Percentiles rank a stretch among this genome's conserved stretches.
Evolutionary conservation across 2,888 invertebrate species (phyloP).

Genomic region (Cynaeus angustus): DNA sequence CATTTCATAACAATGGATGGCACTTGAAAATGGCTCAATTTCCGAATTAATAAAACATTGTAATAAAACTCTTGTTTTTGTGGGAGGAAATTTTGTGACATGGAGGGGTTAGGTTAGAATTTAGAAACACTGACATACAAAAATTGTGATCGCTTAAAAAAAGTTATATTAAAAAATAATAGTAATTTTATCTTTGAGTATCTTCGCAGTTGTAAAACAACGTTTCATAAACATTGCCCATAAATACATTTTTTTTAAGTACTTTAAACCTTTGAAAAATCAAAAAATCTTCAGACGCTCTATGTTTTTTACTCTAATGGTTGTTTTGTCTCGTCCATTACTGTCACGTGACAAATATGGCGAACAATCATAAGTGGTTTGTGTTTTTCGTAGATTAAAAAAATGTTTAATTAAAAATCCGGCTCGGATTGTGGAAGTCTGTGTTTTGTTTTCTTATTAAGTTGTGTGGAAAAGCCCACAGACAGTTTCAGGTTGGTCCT

Average conservation of each 20-base stretch:
- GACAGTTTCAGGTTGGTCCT: background rate
- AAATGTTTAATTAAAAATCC: slow-evolving; percentile 41
- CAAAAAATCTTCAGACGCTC: background rate
- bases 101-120: slow-evolving; percentile 10
- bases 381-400: slow-evolving; percentile 38
- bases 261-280: no score
- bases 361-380: slow-evolving; percentile 41
- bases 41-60: background rate
- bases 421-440: background rate
- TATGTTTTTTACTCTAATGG: slow-evolving; percentile 7
- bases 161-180: no score
- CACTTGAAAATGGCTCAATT: slow-evolving; percentile 26
- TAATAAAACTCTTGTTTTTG: background rate
- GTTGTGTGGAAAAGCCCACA: background rate
- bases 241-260: no score
- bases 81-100: background rate
- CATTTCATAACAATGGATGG: slow-evolving; percentile 50
- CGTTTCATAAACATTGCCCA: no score
- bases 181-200: no score
- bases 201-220: no score
- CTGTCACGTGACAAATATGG: slow-evolving; percentile 48
- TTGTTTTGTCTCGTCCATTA: slow-evolving; percentile 7
- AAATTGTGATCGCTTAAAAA: slow-evolving; percentile 11
- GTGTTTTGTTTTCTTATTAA: slow-evolving; percentile 10
- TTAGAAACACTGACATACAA: slow-evolving; percentile 12